A percentile compares a stretch with the other conserved stretches of the same genome.
phyloP scores from a whole-genome alignment of 2,113 vertebrate species.

The Sisor rabdophorus region DNA sequence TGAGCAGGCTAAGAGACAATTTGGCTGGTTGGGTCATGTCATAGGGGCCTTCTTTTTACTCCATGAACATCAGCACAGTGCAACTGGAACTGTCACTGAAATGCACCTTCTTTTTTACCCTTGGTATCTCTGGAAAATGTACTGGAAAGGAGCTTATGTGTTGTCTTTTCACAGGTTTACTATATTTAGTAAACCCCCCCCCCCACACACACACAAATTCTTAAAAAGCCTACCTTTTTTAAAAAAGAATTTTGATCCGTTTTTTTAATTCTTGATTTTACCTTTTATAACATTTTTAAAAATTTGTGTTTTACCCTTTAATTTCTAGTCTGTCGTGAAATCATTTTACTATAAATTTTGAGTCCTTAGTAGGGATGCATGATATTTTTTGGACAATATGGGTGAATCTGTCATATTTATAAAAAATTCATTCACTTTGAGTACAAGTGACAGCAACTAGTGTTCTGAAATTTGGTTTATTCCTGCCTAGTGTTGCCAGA shows the following conservation, averaged over 20 bases:
- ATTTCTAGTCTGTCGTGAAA: not conserved
- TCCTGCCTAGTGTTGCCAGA: too few species aligned
- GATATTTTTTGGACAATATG: too few species aligned
- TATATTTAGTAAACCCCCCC: not conserved
- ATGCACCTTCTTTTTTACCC: not conserved
- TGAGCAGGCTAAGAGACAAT: not conserved
- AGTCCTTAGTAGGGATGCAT: too few species aligned
- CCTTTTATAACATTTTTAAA: not conserved
- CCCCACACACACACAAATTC: too few species aligned
- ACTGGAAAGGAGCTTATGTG: too few species aligned
- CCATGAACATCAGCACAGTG: not conserved
- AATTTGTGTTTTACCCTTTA: too few species aligned
- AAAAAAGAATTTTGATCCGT: not conserved
- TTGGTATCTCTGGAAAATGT: slow-evolving; percentile 3
- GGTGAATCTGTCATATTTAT: too few species aligned
- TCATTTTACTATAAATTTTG: not conserved
- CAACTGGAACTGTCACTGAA: not conserved
- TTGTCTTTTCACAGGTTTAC: slow-evolving; percentile 4
- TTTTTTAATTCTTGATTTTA: not conserved
- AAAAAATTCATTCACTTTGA: too few species aligned
- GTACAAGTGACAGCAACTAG: too few species aligned
- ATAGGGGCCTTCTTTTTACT: not conserved
- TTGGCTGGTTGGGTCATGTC: slow-evolving; percentile 1
- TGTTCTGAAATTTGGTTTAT: too few species aligned
- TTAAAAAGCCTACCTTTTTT: too few species aligned